Percentiles rank a stretch among this genome's conserved stretches.
Conservation (phyloP, 2,888 invertebrate genomes). For the Mesorhabditis sp. region DNA sequence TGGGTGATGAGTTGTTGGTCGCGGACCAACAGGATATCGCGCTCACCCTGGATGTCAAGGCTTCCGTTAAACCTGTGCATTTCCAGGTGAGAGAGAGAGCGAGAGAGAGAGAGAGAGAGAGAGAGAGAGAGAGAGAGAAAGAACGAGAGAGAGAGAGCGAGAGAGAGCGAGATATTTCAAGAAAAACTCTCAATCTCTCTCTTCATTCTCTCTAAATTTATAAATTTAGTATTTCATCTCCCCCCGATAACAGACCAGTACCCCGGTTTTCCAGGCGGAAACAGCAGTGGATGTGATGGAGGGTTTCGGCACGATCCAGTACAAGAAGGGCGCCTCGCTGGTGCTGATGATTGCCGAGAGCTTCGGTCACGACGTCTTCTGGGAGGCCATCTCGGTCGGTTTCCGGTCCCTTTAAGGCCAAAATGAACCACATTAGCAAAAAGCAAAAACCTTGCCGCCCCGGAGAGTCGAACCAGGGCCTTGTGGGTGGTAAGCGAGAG, state of each 20-base stretch:
- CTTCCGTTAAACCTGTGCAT: neutral
- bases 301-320: slow-evolving; percentile 82
- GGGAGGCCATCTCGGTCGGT: slow-evolving; percentile 36
- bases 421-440: too few relatives aligned
- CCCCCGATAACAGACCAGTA: slow-evolving; percentile 64
- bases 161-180: too few relatives aligned
- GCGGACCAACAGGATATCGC: neutral
- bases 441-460: too few relatives aligned
- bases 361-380: slow-evolving; percentile 40
- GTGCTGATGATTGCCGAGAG: slow-evolving; percentile 43
- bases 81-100: neutral
- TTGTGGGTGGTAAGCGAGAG: too few relatives aligned
- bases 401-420: neutral
- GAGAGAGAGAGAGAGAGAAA: too few relatives aligned
- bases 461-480: too few relatives aligned
- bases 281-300: slow-evolving; percentile 83
- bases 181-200: too few relatives aligned
- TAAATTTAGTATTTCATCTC: slow-evolving; percentile 70
- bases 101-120: neutral
- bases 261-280: slow-evolving; percentile 63
- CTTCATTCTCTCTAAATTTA: too few relatives aligned
- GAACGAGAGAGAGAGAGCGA: too few relatives aligned
- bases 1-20: neutral
- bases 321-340: slow-evolving; percentile 70
- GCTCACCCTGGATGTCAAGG: neutral